Conservation (phyloP, 1,140 invertebrate species). For the Formica selysi region DNA sequence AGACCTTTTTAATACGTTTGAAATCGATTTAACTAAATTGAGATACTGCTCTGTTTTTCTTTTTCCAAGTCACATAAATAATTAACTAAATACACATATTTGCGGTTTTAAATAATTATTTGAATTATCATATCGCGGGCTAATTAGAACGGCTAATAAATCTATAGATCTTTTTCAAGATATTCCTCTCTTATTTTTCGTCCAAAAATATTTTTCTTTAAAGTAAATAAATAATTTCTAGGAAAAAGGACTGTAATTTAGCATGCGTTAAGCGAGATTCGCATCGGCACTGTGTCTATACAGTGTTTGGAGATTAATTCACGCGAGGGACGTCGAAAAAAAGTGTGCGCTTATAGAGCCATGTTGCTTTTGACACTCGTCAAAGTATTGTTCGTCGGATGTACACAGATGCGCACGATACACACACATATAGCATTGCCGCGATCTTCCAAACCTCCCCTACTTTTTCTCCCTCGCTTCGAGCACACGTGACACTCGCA, state of each 20-base stretch:
- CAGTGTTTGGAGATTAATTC: conserved; percentile 45
- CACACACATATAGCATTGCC: conserved; percentile 44
- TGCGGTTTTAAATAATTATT: neutral
- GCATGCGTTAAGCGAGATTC: neutral
- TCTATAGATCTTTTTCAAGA: neutral
- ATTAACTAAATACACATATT: neutral
- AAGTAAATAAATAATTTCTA: conserved; percentile 12
- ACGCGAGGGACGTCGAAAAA: conserved; percentile 49
- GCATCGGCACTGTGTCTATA: neutral
- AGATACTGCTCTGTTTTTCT: neutral
- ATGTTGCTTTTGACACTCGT: conserved; percentile 76
- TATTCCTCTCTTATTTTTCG: neutral
- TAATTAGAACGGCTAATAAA: neutral
- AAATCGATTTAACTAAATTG: neutral
- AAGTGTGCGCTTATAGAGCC: conserved; percentile 67
- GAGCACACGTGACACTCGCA: conserved; percentile 67
- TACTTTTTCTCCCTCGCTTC: conserved; percentile 41
- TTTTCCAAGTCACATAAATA: neutral
- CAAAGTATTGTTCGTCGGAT: conserved; percentile 62
- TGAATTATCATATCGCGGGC: neutral
- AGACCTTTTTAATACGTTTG: neutral
- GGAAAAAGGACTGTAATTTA: neutral
- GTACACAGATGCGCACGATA: conserved; percentile 36
- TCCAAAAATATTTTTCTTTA: neutral
- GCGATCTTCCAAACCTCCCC: conserved; percentile 68